Evolutionary conservation across 2,113 vertebrate species (phyloP), one percentile per base, ranked within the genome.

Genomic region (Maccullochella peelii): DNA sequence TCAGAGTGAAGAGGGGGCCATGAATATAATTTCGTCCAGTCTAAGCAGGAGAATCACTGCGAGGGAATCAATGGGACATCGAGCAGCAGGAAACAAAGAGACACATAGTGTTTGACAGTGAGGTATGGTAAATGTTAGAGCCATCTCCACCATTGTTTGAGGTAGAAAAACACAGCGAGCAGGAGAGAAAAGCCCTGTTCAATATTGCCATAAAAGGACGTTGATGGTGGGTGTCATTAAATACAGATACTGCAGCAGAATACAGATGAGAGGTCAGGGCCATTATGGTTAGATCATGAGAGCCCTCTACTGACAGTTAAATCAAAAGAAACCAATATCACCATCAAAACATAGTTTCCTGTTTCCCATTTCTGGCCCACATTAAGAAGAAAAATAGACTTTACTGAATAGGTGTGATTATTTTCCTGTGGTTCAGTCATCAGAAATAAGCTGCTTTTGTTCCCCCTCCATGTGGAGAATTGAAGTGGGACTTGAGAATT

Each of bases 251-350:
- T 58, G 47, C 83, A 67, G 71, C 42, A 76, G 82, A 81, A 73
- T 57, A 27, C 57, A 70, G 81, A 73, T 47, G 73, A 76, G 79
- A 92, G 92, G 91, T 93, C 90, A 86, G 77, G 58, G 82, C 72
- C 74, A 47, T 65, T 86, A 52, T 38, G 85, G 76, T 87, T 85
- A 67, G 88, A 92, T 91, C 89, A 90, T 77, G 90, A 87, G 91
- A 89, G 89, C 89, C 92, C 86, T 93, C 89, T 89, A 21, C 93
- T 92, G 91, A 86, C 92, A 88, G 81, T 20, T 86, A 73, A 75
- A 88, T 89, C 90, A 88, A 88, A 84, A 75, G 77, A 73, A 84
- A 77, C 83, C 80, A 72, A 58, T 63, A 73, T 55, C 82, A 52
- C 27, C 55, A 71, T 25, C 74, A 72, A 72, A 77, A 76, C 30